phyloP scores from a whole-genome alignment of 2,113 vertebrate genomes.

The Mungos mungo region DNA sequence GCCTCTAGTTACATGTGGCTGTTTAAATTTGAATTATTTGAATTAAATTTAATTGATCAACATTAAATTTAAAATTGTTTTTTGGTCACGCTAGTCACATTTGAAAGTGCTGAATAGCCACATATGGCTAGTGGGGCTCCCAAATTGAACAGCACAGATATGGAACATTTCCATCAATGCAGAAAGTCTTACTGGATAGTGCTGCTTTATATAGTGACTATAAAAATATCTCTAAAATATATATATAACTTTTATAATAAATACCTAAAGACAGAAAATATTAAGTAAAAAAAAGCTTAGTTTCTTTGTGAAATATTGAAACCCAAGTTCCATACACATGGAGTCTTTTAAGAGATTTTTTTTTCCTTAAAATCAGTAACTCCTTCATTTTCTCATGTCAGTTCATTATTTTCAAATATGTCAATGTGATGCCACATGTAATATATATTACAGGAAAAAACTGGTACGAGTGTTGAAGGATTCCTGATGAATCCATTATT shows the following conservation, averaged over 20 bases:
- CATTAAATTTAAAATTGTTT: not conserved
- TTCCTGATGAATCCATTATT: conserved; percentile 5
- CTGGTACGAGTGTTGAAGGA: not conserved
- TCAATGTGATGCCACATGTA: not conserved
- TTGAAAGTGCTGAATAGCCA: not conserved
- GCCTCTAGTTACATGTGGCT: not conserved
- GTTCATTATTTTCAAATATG: conserved; percentile 16
- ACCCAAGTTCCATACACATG: not conserved
- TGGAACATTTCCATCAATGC: not conserved
- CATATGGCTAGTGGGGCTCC: not conserved
- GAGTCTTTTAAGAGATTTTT: not conserved
- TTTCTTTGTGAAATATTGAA: conserved; percentile 34
- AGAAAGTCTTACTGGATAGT: not conserved
- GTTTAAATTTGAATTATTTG: not conserved
- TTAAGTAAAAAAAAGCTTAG: not conserved
- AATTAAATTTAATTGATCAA: conserved; percentile 9
- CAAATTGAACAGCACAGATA: not conserved
- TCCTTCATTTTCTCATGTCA: not conserved
- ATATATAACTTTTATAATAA: not conserved
- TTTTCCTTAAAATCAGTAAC: not conserved
- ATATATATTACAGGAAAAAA: not conserved
- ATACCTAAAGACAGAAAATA: not conserved
- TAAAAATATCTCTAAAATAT: conserved; percentile 6
- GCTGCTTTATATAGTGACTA: not conserved
- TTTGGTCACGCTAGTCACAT: not conserved